Conservation (phyloP, 2,113 vertebrate genomes). For the Serilophus lunatus region DNA sequence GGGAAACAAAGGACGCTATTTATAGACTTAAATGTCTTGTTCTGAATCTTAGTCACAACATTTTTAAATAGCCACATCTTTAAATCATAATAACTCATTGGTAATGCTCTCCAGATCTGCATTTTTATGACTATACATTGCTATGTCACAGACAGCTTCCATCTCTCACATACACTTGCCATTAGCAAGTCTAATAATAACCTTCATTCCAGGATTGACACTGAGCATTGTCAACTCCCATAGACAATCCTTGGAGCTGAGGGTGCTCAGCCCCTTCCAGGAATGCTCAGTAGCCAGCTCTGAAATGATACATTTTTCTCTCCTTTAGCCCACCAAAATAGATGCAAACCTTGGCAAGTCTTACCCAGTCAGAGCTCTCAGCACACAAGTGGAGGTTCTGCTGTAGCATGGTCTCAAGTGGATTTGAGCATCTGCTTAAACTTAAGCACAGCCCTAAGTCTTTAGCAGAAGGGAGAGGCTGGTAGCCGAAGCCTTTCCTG, state of each 20-base stretch:
- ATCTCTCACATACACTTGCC: constrained; percentile 43
- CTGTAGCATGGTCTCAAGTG: not conserved
- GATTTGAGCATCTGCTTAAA: not conserved
- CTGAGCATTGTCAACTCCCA: not conserved
- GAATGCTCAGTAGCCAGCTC: not conserved
- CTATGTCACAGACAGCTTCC: constrained; percentile 52
- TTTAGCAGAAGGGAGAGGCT: not conserved
- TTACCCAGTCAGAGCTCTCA: not conserved
- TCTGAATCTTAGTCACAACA: constrained; percentile 53
- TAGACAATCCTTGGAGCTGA: not conserved
- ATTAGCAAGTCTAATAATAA: constrained; percentile 60
- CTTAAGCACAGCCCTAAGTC: not conserved
- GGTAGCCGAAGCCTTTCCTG: not conserved
- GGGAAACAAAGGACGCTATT: constrained; percentile 57
- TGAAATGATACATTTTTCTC: not conserved
- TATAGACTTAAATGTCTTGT: constrained; percentile 52
- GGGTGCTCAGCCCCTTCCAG: constrained; percentile 28
- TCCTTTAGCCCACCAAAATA: constrained; percentile 2
- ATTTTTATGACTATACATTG: constrained; percentile 60
- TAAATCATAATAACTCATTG: constrained; percentile 48
- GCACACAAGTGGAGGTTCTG: not conserved
- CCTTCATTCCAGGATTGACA: constrained; percentile 3
- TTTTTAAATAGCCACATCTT: constrained; percentile 49
- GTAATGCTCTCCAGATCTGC: constrained; percentile 59
- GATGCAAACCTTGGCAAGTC: not conserved